These are phyloP conservation scores for Formica aserva DNA, from an alignment of 2,888 invertebrate species.

Conservation along the genomic window DNA sequence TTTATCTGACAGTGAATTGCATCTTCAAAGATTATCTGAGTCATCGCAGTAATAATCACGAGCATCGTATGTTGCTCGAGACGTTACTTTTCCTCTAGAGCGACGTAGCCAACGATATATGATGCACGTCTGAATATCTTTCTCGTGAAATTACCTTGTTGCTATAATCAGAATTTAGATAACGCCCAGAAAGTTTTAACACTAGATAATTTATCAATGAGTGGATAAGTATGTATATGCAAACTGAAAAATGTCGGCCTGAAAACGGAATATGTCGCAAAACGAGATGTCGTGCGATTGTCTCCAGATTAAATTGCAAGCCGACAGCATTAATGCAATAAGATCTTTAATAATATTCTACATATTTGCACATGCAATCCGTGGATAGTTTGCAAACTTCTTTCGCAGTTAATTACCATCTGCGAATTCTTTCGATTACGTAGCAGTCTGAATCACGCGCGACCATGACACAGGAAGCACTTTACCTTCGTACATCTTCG, in stretches of 20 bases:
- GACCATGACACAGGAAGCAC: slow-evolving; percentile 45
- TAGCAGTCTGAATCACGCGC: slow-evolving; percentile 32
- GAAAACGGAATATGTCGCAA: not conserved
- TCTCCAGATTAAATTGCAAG: slow-evolving; percentile 21
- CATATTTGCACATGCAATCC: not conserved
- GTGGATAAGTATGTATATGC: not conserved
- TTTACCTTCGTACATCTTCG: slow-evolving; percentile 34
- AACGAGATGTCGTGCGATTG: not conserved
- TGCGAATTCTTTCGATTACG: slow-evolving; percentile 34
- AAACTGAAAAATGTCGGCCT: not conserved
- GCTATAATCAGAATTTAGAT: not conserved
- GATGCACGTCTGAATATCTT: slow-evolving; percentile 7
- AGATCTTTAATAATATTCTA: slow-evolving; percentile 1
- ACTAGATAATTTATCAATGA: slow-evolving; percentile 26
- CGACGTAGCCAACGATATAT: not conserved
- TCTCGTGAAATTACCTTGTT: not conserved
- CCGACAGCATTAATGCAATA: not conserved
- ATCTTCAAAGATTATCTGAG: not conserved
- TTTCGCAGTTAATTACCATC: not conserved
- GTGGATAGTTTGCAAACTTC: not conserved
- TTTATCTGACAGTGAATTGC: not conserved
- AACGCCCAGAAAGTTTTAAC: slow-evolving; percentile 6
- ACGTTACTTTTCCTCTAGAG: slow-evolving; percentile 17
- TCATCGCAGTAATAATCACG: slow-evolving; percentile 1
- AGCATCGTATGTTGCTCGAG: not conserved